Base-by-base conservation (phyloP, 1,140 invertebrate species). In the Steinernema feltiae region DNA sequence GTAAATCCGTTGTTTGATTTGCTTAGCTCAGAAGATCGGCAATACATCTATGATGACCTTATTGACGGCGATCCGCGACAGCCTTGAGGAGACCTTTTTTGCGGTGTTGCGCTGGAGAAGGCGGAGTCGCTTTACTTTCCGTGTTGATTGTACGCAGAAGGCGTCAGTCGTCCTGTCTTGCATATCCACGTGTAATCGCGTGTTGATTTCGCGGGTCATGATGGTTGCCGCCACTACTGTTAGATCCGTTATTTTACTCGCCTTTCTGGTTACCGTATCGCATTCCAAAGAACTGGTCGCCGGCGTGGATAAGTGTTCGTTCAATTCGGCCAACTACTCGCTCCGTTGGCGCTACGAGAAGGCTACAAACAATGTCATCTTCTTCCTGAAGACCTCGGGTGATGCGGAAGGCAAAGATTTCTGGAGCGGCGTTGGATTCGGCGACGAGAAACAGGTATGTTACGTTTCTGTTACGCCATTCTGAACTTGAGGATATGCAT, bases 71-170 rank as follows among this genome's bases (percentile, higher is more conserved):
- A 41, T 7, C 35, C 35, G 24, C 3, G 53, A 63, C 53, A 63
- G 53, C 53, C 53, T 63, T 63, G 53, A 63, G 53, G 24, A 63
- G 53, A 63, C 53, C 53, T 63, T 63, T 63, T 63, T 63, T 63
- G 53, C 53, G 53, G 53, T 63, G 53, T 3, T 15, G 15, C 24
- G 53, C 53, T 27, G 53, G 24, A 63, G 53, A 63, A 63, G 53
- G 53, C 53, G 53, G 53, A 63, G 53, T 63, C 53, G 53, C 24
- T 63, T 63, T 63, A 27, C 12, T 63, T 27, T 63, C 7, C 53
- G 53, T 63, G 53, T 63, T 63, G 53, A 63, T 63, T 63, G 53
- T 63, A 63, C 53, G 53, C 53, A 63, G 53, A 63, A 63, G 53
- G 53, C 53, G 53, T 63, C 53, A 63, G 53, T 63, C 53, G 53